A percentile compares a stretch with the other conserved stretches of the same genome.
phyloP scores from a whole-genome alignment of 1,140 invertebrate species.

The Brachystomella parvula region DNA sequence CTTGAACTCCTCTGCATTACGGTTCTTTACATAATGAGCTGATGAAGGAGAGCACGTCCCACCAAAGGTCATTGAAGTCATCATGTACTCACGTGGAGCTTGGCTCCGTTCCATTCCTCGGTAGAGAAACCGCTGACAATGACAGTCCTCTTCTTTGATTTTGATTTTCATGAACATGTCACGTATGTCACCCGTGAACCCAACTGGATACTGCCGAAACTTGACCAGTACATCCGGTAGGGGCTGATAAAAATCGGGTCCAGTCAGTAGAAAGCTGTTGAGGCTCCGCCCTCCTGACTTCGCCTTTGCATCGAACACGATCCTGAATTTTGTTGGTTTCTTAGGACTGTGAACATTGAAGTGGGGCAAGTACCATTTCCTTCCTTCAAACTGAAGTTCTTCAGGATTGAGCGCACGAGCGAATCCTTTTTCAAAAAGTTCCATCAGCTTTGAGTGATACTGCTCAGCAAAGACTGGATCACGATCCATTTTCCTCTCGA shows the following conservation, averaged over 20 bases:
- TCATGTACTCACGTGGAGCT: neutral
- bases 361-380: slow-evolving; percentile 16
- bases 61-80: slow-evolving; percentile 23
- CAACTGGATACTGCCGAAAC: slow-evolving; percentile 14
- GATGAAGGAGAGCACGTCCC: slow-evolving; percentile 19
- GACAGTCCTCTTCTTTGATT: slow-evolving; percentile 7
- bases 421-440: neutral
- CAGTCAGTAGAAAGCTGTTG: slow-evolving; percentile 3
- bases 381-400: neutral
- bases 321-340: slow-evolving; percentile 12
- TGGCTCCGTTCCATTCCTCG: neutral
- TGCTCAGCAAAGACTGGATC: neutral
- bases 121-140: slow-evolving; percentile 19
- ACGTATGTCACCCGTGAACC: slow-evolving; percentile 13
- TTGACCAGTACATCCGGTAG: neutral
- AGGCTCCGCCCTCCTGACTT: slow-evolving; percentile 4
- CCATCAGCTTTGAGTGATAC: neutral
- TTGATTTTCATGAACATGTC: slow-evolving; percentile 15
- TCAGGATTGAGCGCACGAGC: neutral
- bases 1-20: slow-evolving; percentile 1
- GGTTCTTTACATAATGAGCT: slow-evolving; percentile 15
- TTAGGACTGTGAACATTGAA: slow-evolving; percentile 10
- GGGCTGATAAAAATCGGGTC: slow-evolving; percentile 15
- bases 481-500: neutral
- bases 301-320: slow-evolving; percentile 11